These are phyloP conservation scores for Pseudorhiza aurosa DNA, from an alignment of 30 jellyfish, hydroid and myxozoan species.

Conservation along the genomic window DNA sequence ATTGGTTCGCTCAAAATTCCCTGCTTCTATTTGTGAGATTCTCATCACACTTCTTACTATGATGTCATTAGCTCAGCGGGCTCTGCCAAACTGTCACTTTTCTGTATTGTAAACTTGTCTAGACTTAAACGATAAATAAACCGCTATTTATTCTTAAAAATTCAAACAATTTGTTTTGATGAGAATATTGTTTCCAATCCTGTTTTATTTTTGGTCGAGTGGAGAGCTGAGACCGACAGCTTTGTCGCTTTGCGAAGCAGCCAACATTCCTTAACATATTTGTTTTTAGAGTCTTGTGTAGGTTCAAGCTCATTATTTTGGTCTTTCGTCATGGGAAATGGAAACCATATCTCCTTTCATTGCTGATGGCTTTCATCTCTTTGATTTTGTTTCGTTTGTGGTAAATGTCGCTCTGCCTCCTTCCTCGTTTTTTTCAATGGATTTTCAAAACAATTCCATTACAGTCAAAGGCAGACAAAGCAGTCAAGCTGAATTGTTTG, in stretches of 20 bases:
- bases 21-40: no score
- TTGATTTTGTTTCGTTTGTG: conserved; percentile 1
- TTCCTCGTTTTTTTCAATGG: not conserved
- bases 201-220: not conserved
- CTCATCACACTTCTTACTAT: no score
- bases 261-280: not conserved
- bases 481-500: not conserved
- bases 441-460: not conserved
- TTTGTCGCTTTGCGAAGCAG: not conserved
- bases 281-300: not conserved
- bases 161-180: no score
- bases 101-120: no score
- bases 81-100: no score
- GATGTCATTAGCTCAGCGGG: no score
- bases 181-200: not conserved
- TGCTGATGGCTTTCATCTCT: no score
- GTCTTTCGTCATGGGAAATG: not conserved
- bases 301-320: not conserved
- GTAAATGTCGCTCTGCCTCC: not conserved
- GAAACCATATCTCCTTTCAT: no score
- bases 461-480: not conserved
- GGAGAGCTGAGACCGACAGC: not conserved
- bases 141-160: no score
- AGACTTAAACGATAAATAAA: no score
- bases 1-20: no score